A percentile compares a stretch with the other conserved stretches of the same genome.
These are phyloP conservation scores for Lithosia quadra DNA, from an alignment of 2,888 invertebrate genomes.

Conservation along the genomic window DNA sequence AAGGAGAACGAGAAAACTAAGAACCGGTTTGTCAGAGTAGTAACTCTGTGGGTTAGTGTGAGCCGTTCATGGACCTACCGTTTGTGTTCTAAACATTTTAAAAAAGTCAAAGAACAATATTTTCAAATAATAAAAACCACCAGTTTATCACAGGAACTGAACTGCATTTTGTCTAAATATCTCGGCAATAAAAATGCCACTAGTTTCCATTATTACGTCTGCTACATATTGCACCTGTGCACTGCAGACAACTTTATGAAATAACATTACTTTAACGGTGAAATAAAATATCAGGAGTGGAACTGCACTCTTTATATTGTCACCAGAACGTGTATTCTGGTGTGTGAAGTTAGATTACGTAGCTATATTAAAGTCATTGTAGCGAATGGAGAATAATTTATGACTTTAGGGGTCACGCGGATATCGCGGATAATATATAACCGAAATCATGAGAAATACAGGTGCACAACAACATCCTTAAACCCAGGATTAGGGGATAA, in stretches of 20 bases:
- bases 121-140: slow-evolving; percentile 22
- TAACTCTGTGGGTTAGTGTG: too few relatives aligned
- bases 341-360: background rate
- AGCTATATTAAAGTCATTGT: background rate
- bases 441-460: too few relatives aligned
- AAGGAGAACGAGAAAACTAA: too few relatives aligned
- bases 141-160: slow-evolving; percentile 47
- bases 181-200: slow-evolving; percentile 43
- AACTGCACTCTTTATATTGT: background rate
- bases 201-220: slow-evolving; percentile 25
- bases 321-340: background rate
- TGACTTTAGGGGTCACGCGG: too few relatives aligned
- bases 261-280: slow-evolving; percentile 21
- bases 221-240: slow-evolving; percentile 41
- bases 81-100: too few relatives aligned
- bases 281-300: slow-evolving; percentile 9
- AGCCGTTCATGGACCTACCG: too few relatives aligned
- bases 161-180: slow-evolving; percentile 43
- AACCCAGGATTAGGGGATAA: too few relatives aligned
- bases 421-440: too few relatives aligned
- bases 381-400: background rate
- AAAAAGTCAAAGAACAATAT: background rate
- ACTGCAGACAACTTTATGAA: slow-evolving; percentile 37
- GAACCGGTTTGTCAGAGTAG: too few relatives aligned
- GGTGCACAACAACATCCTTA: too few relatives aligned